phyloP scores from a whole-genome alignment of 2,888 invertebrate genomes.

The Ophion ventricosus region DNA sequence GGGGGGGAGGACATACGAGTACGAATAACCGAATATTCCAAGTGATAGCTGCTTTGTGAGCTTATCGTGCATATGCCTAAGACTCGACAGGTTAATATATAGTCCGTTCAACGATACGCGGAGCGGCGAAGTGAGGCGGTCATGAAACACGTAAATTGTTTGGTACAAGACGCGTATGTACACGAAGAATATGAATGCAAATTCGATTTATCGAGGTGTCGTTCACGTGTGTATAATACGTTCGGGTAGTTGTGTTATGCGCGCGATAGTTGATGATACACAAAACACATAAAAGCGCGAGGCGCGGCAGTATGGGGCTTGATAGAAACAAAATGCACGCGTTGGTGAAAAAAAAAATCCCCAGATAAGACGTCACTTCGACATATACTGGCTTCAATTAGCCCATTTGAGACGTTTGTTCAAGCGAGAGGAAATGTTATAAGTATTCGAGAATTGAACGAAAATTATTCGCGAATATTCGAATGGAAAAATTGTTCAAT shows the following conservation, averaged over 20 bases:
- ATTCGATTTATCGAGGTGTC: conserved; percentile 29
- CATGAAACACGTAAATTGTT: not conserved
- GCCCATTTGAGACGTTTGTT: too few species aligned
- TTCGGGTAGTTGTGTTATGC: too few species aligned
- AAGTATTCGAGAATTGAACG: too few species aligned
- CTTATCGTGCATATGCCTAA: conserved; percentile 47
- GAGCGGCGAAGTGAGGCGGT: not conserved
- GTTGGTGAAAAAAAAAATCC: not conserved
- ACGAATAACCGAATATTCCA: not conserved
- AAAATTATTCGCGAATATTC: too few species aligned
- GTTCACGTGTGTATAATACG: not conserved
- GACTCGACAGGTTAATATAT: conserved; percentile 20
- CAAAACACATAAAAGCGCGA: not conserved
- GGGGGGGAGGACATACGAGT: not conserved
- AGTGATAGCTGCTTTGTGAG: conserved; percentile 21
- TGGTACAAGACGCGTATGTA: conserved; percentile 3
- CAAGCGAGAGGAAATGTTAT: too few species aligned
- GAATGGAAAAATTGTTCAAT: too few species aligned
- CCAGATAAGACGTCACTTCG: conserved; percentile 6
- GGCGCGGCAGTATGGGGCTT: not conserved
- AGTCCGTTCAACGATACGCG: conserved; percentile 2
- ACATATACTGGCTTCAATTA: not conserved
- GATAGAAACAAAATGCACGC: conserved; percentile 10
- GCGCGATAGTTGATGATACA: conserved; percentile 17
- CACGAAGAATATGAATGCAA: not conserved